These are phyloP conservation scores for Psettodes erumei DNA, from an alignment of 2,113 vertebrate genomes.

Conservation along the genomic window DNA sequence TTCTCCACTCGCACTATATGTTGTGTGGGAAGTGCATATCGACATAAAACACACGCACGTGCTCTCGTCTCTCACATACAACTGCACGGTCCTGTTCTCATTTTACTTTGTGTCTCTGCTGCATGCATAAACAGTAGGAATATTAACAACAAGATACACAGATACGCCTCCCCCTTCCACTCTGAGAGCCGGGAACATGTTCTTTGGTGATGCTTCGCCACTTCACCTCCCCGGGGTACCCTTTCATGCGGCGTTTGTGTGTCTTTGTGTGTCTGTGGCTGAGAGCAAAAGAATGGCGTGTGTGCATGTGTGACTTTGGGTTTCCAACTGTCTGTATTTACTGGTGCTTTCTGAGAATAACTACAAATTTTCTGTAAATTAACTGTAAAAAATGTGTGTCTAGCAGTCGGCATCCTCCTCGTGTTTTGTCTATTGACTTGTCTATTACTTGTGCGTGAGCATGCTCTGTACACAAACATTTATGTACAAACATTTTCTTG, in stretches of 20 bases:
- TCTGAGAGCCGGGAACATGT: neutral
- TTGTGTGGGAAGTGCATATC: neutral
- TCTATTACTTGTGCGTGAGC: too few species aligned
- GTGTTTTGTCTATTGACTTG: too few species aligned
- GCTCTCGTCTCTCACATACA: neutral
- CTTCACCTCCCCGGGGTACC: constrained; percentile 14
- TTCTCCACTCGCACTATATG: neutral
- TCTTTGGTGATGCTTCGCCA: too few species aligned
- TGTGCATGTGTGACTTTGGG: accelerated
- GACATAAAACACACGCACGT: neutral
- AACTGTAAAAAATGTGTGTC: neutral
- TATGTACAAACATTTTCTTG: constrained; percentile 1
- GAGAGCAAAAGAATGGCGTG: too few species aligned
- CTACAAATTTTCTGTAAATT: too few species aligned
- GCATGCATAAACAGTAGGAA: neutral
- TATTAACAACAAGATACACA: neutral
- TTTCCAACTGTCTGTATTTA: constrained; percentile 11
- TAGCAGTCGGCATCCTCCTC: constrained; percentile 17
- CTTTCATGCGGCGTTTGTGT: neutral
- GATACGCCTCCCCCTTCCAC: neutral
- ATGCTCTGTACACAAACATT: constrained; percentile 25
- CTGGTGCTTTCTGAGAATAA: neutral
- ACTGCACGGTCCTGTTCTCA: neutral
- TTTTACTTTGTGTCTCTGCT: too few species aligned
- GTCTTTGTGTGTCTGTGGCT: too few species aligned